phyloP scores from a whole-genome alignment of 2,113 vertebrate genomes.

The Atractosteus spatula region DNA sequence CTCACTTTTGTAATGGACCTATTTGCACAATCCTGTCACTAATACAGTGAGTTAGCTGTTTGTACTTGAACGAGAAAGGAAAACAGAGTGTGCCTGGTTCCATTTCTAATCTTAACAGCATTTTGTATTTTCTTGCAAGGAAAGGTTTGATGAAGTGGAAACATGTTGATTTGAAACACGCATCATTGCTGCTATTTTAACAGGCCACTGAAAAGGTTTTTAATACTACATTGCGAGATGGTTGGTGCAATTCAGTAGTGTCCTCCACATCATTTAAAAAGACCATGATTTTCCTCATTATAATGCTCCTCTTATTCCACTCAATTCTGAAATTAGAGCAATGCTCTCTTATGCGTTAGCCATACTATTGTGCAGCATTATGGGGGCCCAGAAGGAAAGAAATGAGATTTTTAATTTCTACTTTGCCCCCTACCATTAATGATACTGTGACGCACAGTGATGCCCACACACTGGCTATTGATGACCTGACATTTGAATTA shows the following conservation, averaged over 20 bases:
- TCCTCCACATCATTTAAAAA: not conserved
- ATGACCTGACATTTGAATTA: constrained; percentile 5
- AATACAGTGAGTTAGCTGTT: no score
- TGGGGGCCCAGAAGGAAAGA: constrained; percentile 6
- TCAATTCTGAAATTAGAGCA: not conserved
- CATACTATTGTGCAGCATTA: constrained; percentile 1
- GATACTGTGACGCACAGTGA: not conserved
- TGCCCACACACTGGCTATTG: not conserved
- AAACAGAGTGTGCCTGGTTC: no score
- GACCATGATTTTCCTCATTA: constrained; percentile 8
- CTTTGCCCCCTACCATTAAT: constrained; percentile 22
- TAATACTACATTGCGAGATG: not conserved
- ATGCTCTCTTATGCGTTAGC: constrained; percentile 11
- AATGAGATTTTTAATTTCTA: constrained; percentile 4
- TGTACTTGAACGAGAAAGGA: no score
- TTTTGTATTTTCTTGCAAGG: no score
- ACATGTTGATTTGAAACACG: constrained; percentile 24
- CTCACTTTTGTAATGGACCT: no score
- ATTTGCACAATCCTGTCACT: no score
- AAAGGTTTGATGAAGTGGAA: no score
- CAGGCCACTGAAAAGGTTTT: no score
- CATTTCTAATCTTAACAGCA: no score
- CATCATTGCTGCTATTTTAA: constrained; percentile 42
- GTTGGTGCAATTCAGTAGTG: constrained; percentile 11
- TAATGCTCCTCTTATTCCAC: not conserved